Conservation (phyloP, 2,113 vertebrate species). For the Eupsittula cactorum region DNA sequence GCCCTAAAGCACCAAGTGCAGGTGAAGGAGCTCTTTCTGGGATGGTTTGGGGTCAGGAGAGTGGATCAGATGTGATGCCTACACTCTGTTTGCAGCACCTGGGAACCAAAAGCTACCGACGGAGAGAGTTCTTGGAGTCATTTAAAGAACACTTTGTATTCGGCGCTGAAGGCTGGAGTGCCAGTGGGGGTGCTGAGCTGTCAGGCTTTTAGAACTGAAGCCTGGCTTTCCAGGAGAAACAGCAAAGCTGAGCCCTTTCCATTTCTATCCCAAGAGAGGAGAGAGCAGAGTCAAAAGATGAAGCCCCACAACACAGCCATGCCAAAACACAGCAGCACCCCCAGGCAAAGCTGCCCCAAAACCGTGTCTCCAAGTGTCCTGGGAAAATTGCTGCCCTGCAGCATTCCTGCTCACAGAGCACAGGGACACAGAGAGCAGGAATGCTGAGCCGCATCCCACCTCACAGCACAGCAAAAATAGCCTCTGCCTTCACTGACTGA, state of each 20-base stretch:
- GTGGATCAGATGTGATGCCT: background rate
- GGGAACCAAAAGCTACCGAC: background rate
- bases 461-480: accelerated
- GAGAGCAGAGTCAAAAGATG: background rate
- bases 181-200: background rate
- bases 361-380: background rate
- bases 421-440: background rate
- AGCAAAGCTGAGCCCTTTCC: background rate
- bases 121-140: background rate
- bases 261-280: accelerated
- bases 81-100: accelerated
- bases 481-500: background rate
- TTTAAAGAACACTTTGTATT: background rate
- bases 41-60: background rate
- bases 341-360: background rate
- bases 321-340: background rate
- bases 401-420: accelerated
- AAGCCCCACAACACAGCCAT: accelerated
- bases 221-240: background rate
- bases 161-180: background rate
- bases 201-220: background rate
- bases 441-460: background rate
- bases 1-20: accelerated
- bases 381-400: background rate
- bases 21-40: background rate